phyloP scores from a whole-genome alignment of 1,140 invertebrate species.

The Drosophila subpulchrella region DNA sequence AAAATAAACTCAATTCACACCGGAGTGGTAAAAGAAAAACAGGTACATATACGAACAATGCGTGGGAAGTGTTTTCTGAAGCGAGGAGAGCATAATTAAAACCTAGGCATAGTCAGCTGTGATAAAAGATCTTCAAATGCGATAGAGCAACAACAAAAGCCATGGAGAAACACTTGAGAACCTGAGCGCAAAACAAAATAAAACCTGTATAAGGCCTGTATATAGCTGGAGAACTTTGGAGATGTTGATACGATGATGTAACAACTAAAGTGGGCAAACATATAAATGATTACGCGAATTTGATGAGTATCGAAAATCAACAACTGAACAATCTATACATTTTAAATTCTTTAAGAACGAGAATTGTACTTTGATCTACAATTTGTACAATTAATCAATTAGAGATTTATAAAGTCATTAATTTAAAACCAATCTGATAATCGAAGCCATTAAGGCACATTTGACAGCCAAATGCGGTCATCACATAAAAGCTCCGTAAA shows the following conservation, averaged over 20 bases:
- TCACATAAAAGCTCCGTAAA: constrained; percentile 1
- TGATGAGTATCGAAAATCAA: constrained; percentile 1
- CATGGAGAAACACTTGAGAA: constrained; percentile 17
- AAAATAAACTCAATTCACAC: constrained; percentile 30
- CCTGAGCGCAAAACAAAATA: constrained; percentile 1
- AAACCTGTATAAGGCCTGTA: constrained; percentile 32
- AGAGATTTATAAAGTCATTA: background rate
- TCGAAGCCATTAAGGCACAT: background rate
- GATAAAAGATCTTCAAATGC: constrained; percentile 44
- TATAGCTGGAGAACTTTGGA: constrained; percentile 21
- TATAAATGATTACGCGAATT: constrained; percentile 11
- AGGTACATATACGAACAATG: constrained; percentile 33
- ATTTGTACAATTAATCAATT: background rate
- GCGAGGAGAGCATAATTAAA: constrained; percentile 63
- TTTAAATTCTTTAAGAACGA: background rate
- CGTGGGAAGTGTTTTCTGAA: constrained; percentile 71
- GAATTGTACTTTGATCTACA: background rate
- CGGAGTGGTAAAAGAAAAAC: constrained; percentile 8
- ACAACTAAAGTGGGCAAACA: constrained; percentile 9
- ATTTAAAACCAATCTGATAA: background rate
- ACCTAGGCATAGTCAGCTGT: constrained; percentile 36
- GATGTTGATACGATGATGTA: constrained; percentile 44
- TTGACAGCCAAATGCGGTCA: too few species aligned
- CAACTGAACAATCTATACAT: background rate
- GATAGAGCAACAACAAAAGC: constrained; percentile 34